A percentile compares a stretch with the other conserved stretches of the same genome.
Evolutionary conservation across 1,140 invertebrate genomes (phyloP).

Genomic region (Drosophila lacertosa): DNA sequence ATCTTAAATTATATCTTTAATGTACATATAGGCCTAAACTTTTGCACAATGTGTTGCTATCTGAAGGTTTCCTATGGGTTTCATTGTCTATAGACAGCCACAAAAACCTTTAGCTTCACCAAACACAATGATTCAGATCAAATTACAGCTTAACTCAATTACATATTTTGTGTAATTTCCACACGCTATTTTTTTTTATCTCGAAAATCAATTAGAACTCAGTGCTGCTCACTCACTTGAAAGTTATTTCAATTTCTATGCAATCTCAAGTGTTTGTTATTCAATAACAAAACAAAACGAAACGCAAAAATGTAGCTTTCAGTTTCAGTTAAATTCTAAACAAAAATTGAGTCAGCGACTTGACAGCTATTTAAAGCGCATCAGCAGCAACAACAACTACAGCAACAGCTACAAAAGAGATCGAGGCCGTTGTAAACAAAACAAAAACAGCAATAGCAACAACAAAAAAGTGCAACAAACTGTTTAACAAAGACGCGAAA

Average conservation of each 20-base stretch:
- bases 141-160: neutral
- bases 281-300: conserved; percentile 18
- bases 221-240: conserved; percentile 15
- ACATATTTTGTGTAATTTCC: neutral
- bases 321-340: conserved; percentile 43
- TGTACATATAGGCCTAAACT: too few relatives aligned
- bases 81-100: too few relatives aligned
- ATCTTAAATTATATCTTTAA: too few relatives aligned
- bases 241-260: conserved; percentile 21
- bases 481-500: conserved; percentile 46
- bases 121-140: neutral
- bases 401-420: conserved; percentile 26
- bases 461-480: conserved; percentile 59
- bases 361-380: conserved; percentile 37
- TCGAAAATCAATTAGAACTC: conserved; percentile 12
- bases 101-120: too few relatives aligned
- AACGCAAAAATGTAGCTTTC: conserved; percentile 20
- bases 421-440: conserved; percentile 47
- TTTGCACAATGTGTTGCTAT: too few relatives aligned
- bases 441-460: neutral
- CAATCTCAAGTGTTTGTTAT: conserved; percentile 14
- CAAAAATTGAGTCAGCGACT: conserved; percentile 42
- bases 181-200: conserved; percentile 1
- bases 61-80: too few relatives aligned
- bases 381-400: conserved; percentile 5